Evolutionary conservation across 1,140 invertebrate genomes (phyloP), one percentile per base, ranked within the genome.

Genomic region (Dufourea novaeangliae): DNA sequence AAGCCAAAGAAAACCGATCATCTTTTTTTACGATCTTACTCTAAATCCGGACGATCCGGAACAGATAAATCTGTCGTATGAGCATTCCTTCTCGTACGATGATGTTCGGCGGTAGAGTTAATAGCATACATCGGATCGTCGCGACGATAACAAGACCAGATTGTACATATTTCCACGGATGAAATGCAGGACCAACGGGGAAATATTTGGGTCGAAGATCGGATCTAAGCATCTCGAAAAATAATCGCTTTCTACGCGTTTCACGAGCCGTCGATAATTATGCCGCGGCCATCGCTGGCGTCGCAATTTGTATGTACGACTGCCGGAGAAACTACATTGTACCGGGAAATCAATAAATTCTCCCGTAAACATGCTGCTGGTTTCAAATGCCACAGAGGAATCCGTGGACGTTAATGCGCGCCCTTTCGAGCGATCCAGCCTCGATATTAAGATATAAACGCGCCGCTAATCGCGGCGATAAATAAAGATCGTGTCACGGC

Each of bases 221-320:
- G 37, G 76, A 79, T 79, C 71, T 5, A 34, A 14, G n/a, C 17
- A 27, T 52, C 37, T 44, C 8, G 54, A 50, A 22, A 68, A 37
- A 10, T 78, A 84, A 84, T 84, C 83, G 83, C 83, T 84, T 84
- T 84, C 83, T 84, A 84, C 57, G 63, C 72, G 68, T 84, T 84
- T 84, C 82, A 63, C 78, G 56, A 34, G 63, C 37, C 54, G 57
- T 84, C 78, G 82, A 84, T 84, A 84, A 84, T 84, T 80, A 83
- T 70, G 77, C 50, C 67, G 62, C 78, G 39, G 57, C 41, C 22
- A 82, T 74, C 76, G 54, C 41, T 57, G 17, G 7, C 34, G 34
- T 22, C 12, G 69, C 64, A 76, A 83, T 84, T 83, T 67, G 62
- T 64, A 71, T 62, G 64, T 41, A 34, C 62, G 56, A 29, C 61